A percentile compares a stretch with the other conserved stretches of the same genome.
Conservation (phyloP, 1,140 invertebrate species). For the Artemia franciscana region DNA sequence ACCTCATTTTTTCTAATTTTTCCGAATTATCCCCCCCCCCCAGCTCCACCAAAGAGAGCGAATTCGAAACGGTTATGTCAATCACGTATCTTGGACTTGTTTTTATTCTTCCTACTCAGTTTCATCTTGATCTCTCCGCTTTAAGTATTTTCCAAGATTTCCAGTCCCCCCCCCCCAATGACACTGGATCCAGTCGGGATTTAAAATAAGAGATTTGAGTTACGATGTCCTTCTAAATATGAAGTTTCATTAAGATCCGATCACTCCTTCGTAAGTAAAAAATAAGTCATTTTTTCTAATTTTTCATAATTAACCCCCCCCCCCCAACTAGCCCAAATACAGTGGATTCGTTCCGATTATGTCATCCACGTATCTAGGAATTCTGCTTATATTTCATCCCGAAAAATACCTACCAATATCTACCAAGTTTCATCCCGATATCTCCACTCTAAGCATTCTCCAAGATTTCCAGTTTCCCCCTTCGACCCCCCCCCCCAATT, state of each 20-base stretch:
- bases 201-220: not conserved
- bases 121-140: not conserved
- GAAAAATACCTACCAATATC: not conserved
- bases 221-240: not conserved
- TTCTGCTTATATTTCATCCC: not conserved
- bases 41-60: not conserved
- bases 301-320: not conserved
- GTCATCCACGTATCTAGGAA: not conserved
- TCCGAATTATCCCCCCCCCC: too few relatives aligned
- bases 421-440: not conserved
- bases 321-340: not conserved
- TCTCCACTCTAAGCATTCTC: too few relatives aligned
- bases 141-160: not conserved
- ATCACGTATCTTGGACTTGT: not conserved
- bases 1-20: too few relatives aligned
- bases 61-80: too few relatives aligned
- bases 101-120: not conserved
- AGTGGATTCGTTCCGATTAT: not conserved
- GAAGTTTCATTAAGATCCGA: not conserved
- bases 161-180: not conserved
- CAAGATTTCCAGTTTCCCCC: not conserved
- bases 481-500: not conserved
- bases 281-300: not conserved
- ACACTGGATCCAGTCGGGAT: not conserved
- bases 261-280: not conserved